Base-by-base conservation (phyloP, 2,113 vertebrate species). In the Ophthalmotilapia sp. region DNA sequence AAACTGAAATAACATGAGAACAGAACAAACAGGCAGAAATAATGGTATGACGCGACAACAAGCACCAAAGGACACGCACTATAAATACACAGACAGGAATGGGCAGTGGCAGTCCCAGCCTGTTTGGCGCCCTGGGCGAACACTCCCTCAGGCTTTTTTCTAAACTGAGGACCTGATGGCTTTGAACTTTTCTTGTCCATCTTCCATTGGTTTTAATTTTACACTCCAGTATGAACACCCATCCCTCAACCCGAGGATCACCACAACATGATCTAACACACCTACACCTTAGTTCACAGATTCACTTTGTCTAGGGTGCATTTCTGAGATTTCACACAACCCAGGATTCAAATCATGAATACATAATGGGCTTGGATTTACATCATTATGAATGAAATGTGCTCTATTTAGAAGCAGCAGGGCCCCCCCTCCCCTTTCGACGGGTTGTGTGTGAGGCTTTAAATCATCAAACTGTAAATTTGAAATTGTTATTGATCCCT, bases 71-170 rank as follows among this genome's bases (percentile, higher is more conserved):
- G 56, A 60, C 29, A 17, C 2, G 0, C 29, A 60, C 29, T 3
- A 60, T 60, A 60, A 33, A 33, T 10, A 33, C 56, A 6, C 14
- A 58, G 26, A 29, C 0, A 31, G 7, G 55, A 58, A 55, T 13
- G 21, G 6, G 21, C 53, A 23, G 53, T 13, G 53, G 53, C 1
- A 0, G 21, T 23, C 53, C 53, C 6, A 55, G 53, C 6, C 6
- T 55, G 53, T 23, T 55, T 55, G 53, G 53, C 2, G 0, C 53
- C 53, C 0, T 54, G 53, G 53, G 10, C 51, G 1, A 21, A 21
- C 51, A 21, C 53, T 21, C 0, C 51, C 51, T 53, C 51, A n/a
- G 49, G 7, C 38, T 45, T 45, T 45, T 45, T 45, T 45, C 42
- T 45, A 45, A 45, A 45, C 42, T 45, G 6, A 45, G 42, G 0